Conservation (phyloP, 1,140 invertebrate species). For the Druon quercuslanigerum region DNA sequence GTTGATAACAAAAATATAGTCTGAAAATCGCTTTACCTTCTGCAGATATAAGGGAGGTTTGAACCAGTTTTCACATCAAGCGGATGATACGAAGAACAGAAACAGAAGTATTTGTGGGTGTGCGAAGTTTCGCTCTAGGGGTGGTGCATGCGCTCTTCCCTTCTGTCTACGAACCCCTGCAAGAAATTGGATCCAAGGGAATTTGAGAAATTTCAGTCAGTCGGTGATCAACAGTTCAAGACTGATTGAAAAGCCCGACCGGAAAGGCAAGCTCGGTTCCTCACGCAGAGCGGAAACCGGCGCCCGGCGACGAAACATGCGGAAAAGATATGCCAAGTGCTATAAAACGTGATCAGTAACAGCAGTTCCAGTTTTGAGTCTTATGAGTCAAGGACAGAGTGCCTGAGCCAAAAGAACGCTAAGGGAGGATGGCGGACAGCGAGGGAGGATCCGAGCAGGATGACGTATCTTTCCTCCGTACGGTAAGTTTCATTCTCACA, state of each 20-base stretch:
- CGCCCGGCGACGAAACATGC: constrained; percentile 43
- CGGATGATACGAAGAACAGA: constrained; percentile 24
- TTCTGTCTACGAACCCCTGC: constrained; percentile 37
- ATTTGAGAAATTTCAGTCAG: constrained; percentile 35
- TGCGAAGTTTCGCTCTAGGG: constrained; percentile 60
- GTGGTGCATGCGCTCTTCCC: constrained; percentile 57
- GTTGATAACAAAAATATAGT: not conserved
- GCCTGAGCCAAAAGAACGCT: constrained; percentile 47
- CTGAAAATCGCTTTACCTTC: not conserved
- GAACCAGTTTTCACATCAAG: not conserved
- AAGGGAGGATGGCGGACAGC: constrained; percentile 87
- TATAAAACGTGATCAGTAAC: constrained; percentile 15
- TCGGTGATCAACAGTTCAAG: constrained; percentile 44
- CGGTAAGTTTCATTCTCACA: constrained; percentile 82
- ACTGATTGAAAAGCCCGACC: constrained; percentile 36
- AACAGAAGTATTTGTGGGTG: constrained; percentile 40
- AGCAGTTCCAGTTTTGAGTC: constrained; percentile 30
- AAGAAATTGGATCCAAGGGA: constrained; percentile 36
- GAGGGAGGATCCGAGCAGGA: constrained; percentile 97
- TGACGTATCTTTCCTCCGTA: constrained; percentile 98
- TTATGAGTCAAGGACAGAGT: constrained; percentile 42
- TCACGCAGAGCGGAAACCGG: constrained; percentile 50
- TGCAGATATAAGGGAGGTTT: not conserved
- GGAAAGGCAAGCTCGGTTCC: constrained; percentile 36
- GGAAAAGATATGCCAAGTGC: constrained; percentile 36